Evolutionary conservation across 1,140 invertebrate species (phyloP).

Genomic region (Macrostomum lignano): DNA sequence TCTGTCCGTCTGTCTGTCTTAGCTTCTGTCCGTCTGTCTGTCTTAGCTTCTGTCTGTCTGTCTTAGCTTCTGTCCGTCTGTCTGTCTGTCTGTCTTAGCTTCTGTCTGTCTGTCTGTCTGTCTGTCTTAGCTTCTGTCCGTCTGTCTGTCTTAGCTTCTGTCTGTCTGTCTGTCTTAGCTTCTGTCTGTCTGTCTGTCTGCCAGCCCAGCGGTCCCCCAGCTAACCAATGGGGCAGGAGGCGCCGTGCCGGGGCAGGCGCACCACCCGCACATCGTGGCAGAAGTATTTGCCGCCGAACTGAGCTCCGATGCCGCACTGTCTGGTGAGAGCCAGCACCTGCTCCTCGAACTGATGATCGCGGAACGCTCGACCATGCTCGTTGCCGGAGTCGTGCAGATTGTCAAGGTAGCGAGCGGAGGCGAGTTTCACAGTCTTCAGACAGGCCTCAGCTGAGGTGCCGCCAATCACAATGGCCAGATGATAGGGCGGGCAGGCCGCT

Average conservation of each 20-base stretch:
- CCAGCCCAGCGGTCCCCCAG: background rate
- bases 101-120: no score
- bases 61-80: no score
- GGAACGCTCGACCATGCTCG: constrained; percentile 24
- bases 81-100: no score
- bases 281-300: constrained; percentile 30
- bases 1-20: no score
- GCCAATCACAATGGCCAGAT: constrained; percentile 25
- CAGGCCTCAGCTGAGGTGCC: constrained; percentile 26
- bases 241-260: constrained; percentile 24
- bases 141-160: no score
- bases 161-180: no score
- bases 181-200: no score
- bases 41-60: no score
- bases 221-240: constrained; percentile 20
- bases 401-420: constrained; percentile 24
- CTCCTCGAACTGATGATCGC: constrained; percentile 20
- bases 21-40: no score
- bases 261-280: constrained; percentile 28
- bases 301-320: constrained; percentile 23
- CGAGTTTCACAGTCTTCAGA: constrained; percentile 27
- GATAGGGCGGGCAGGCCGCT: constrained; percentile 28
- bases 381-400: constrained; percentile 21
- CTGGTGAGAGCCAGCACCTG: constrained; percentile 21
- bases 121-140: no score